These are phyloP conservation scores for Pipistrellus kuhlii DNA, from an alignment of 2,797 vertebrate genomes.

Conservation along the genomic window DNA sequence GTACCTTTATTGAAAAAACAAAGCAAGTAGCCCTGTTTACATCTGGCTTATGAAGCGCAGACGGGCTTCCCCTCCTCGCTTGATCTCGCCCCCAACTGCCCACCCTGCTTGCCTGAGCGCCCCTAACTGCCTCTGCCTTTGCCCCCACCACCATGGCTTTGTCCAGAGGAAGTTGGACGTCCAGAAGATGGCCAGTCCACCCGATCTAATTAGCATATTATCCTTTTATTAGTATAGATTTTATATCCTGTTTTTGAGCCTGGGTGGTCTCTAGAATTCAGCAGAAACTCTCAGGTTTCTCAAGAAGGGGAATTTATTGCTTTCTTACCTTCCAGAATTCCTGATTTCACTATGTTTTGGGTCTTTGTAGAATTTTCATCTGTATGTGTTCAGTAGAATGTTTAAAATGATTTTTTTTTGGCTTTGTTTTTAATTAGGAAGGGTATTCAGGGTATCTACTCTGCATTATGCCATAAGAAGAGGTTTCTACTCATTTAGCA, in stretches of 20 bases:
- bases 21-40: no score
- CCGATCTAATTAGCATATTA: no score
- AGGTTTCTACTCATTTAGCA: constrained; percentile 6
- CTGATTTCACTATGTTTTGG: neutral
- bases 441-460: neutral
- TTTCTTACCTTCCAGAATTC: constrained; percentile 24
- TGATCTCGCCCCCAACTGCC: no score
- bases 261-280: constrained; percentile 18
- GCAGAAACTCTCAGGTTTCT: neutral
- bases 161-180: no score
- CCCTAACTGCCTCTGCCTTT: no score
- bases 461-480: neutral
- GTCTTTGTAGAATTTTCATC: neutral
- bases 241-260: constrained; percentile 2
- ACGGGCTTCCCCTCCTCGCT: no score
- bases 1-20: no score
- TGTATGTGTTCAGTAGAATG: constrained; percentile 12
- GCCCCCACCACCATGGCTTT: no score
- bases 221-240: neutral
- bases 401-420: neutral
- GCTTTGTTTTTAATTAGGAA: constrained; percentile 28
- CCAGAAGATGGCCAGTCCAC: no score
- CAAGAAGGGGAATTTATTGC: constrained; percentile 15
- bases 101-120: no score
- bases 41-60: no score